These are phyloP conservation scores for Volucella inflata DNA, from an alignment of 2,888 invertebrate species.

Conservation along the genomic window DNA sequence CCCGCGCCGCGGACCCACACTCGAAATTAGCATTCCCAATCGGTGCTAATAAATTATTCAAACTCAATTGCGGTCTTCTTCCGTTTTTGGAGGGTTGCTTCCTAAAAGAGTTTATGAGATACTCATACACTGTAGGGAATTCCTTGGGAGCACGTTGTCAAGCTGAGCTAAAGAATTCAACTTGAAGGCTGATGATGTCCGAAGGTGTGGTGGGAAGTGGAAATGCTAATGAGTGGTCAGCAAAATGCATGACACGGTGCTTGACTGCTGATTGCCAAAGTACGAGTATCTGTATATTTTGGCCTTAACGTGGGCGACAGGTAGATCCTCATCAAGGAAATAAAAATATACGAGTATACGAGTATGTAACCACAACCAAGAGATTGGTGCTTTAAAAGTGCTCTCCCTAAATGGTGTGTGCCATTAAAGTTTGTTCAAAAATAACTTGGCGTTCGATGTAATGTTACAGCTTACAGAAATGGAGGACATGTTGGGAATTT, in stretches of 20 bases:
- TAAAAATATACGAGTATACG: too few species aligned
- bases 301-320: constrained; percentile 25
- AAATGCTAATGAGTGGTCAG: constrained; percentile 59
- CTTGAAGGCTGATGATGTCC: constrained; percentile 24
- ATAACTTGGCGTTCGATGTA: too few species aligned
- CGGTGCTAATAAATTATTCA: constrained; percentile 74
- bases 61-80: constrained; percentile 75
- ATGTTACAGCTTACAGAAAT: too few species aligned
- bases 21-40: constrained; percentile 67
- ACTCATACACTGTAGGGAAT: constrained; percentile 52
- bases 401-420: too few species aligned
- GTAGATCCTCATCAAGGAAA: background rate
- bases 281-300: background rate
- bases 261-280: constrained; percentile 37
- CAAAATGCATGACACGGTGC: constrained; percentile 55
- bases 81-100: constrained; percentile 69
- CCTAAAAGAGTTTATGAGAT: constrained; percentile 43
- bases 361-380: background rate
- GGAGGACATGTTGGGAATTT: too few species aligned
- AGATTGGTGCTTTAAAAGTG: background rate
- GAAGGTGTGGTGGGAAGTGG: constrained; percentile 71
- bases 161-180: constrained; percentile 44
- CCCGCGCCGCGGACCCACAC: background rate
- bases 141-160: constrained; percentile 59
- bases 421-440: too few species aligned